Evolutionary conservation across 2,888 invertebrate genomes (phyloP).

Genomic region (Rhingia campestris): DNA sequence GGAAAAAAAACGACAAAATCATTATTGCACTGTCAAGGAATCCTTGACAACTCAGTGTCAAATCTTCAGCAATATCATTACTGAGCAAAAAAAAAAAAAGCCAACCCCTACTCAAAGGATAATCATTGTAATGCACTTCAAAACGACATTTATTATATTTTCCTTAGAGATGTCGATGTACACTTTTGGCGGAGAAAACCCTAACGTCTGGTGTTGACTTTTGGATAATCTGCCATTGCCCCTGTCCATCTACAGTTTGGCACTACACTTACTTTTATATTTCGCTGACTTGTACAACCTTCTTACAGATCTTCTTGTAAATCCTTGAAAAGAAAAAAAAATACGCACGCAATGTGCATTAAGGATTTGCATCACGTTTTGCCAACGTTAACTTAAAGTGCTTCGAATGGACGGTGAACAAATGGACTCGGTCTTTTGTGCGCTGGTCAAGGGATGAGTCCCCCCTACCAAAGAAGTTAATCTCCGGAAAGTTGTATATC

Average conservation of each 20-base stretch:
- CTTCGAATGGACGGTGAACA: constrained; percentile 39
- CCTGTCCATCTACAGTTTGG: constrained; percentile 9
- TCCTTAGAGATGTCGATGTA: constrained; percentile 29
- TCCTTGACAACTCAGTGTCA: constrained; percentile 17
- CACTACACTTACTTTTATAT: constrained; percentile 9
- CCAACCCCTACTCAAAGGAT: constrained; percentile 20
- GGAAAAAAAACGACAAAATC: neutral
- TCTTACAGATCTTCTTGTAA: constrained; percentile 29
- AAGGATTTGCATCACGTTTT: constrained; percentile 64
- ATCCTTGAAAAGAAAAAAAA: constrained; percentile 32
- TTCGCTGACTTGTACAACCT: constrained; percentile 5
- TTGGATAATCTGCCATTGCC: constrained; percentile 27
- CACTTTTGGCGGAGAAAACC: neutral
- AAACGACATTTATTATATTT: constrained; percentile 32
- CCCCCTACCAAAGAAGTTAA: constrained; percentile 34
- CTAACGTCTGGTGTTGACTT: constrained; percentile 32
- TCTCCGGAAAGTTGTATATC: constrained; percentile 42
- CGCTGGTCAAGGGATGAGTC: constrained; percentile 13
- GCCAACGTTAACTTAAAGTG: constrained; percentile 48
- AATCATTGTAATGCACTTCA: constrained; percentile 42
- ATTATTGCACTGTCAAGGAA: constrained; percentile 4
- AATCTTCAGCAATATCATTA: constrained; percentile 18
- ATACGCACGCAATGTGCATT: constrained; percentile 59
- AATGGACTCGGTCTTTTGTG: constrained; percentile 38
- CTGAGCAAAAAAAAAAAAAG: neutral